These are phyloP conservation scores for Esox niger DNA, from an alignment of 2,113 vertebrate genomes.

Conservation along the genomic window DNA sequence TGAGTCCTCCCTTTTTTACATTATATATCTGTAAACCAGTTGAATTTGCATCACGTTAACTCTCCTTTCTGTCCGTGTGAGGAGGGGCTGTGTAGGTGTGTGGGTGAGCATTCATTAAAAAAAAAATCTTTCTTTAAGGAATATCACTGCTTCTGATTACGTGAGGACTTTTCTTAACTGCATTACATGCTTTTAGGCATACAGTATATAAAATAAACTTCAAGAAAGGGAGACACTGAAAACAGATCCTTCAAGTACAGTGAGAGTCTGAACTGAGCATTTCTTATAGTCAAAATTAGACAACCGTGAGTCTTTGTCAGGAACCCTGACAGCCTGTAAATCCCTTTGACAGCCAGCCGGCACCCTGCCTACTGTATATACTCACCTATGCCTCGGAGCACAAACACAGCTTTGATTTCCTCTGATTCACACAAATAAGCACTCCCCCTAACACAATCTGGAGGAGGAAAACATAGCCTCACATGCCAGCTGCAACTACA, in stretches of 20 bases:
- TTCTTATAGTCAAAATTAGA: constrained; percentile 55
- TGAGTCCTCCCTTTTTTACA: too few species aligned
- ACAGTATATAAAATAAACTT: constrained; percentile 17
- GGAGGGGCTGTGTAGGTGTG: too few species aligned
- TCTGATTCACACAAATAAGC: constrained; percentile 37
- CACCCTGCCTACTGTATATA: constrained; percentile 49
- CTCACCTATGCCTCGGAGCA: constrained; percentile 61
- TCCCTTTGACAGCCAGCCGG: constrained; percentile 49
- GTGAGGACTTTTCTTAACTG: constrained; percentile 21
- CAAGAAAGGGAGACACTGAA: constrained; percentile 29
- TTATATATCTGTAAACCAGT: too few species aligned
- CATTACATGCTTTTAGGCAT: background rate
- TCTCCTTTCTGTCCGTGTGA: too few species aligned
- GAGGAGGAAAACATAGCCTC: constrained; percentile 40
- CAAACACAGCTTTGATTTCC: constrained; percentile 63
- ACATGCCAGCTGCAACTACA: constrained; percentile 55
- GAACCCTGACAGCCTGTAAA: constrained; percentile 41
- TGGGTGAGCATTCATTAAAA: too few species aligned
- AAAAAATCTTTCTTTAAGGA: background rate
- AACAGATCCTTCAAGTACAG: constrained; percentile 37
- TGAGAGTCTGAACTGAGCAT: constrained; percentile 35
- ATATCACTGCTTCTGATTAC: background rate
- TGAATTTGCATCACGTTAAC: too few species aligned
- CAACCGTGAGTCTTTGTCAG: constrained; percentile 48
- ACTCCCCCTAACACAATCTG: constrained; percentile 41